Evolutionary conservation across 2,888 invertebrate genomes (phyloP).

Genomic region (Punctoribates punctum): DNA sequence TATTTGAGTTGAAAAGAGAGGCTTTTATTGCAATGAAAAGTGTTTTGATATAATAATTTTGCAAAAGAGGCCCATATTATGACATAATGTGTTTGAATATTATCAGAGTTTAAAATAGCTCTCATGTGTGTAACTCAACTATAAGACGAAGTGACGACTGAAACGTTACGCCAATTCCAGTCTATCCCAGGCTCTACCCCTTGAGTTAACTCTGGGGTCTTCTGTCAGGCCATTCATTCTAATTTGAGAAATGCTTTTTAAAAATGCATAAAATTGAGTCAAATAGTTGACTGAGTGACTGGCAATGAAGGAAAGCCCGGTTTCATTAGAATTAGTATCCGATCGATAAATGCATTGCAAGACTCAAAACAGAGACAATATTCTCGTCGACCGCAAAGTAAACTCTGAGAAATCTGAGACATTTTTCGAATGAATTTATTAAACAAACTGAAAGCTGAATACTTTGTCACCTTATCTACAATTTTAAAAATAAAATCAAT

Average conservation of each 20-base stretch:
- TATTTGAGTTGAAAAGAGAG: not conserved
- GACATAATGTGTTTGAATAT: constrained; percentile 21
- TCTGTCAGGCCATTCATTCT: constrained; percentile 5
- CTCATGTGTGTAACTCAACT: not conserved
- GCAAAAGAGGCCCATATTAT: constrained; percentile 18
- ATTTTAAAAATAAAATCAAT: too few species aligned
- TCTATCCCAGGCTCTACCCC: not conserved
- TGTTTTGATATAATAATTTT: constrained; percentile 19
- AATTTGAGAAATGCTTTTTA: not conserved
- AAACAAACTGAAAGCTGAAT: not conserved
- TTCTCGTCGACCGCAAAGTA: not conserved
- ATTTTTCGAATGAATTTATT: not conserved
- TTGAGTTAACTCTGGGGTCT: not conserved
- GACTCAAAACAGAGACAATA: not conserved
- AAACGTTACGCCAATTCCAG: not conserved
- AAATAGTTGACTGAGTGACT: not conserved
- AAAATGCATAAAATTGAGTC: not conserved
- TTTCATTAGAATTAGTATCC: not conserved
- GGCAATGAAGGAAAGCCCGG: not conserved
- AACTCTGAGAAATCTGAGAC: not conserved
- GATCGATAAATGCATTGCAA: constrained; percentile 3
- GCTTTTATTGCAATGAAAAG: constrained; percentile 18
- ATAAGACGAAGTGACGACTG: not conserved
- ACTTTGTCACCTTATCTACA: too few species aligned
- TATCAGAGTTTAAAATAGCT: constrained; percentile 23